Base-by-base conservation (phyloP, 2,113 vertebrate genomes). In the Hemiprocne comata region DNA sequence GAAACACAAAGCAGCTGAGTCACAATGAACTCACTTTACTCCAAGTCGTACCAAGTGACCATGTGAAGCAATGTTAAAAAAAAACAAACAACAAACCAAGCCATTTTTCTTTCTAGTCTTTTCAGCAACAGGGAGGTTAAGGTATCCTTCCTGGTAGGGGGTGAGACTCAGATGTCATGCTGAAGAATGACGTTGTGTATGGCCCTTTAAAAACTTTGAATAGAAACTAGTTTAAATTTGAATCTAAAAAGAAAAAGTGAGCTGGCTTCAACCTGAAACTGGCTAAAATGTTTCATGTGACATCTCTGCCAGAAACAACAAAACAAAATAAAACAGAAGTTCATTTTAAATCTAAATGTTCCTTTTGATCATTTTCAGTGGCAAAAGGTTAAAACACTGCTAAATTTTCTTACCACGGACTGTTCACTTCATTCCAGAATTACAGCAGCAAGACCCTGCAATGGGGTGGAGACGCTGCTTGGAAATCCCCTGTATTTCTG, bases 211-310 rank as follows among this genome's bases (percentile, higher is more conserved):
- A 78, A 95, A 61, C 66, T 78, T 75, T 70, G 77, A 93, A 87
- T 46, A 79, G 81, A 62, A 87, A 82, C 46, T 61, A 58, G 71
- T 70, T 92, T 88, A 90, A 93, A 92, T 95, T 93, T 93, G 25
- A 94, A 94, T 87, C 66, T 89, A 75, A 94, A 93, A 91, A 87
- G 81, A 75, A 89, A 72, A 89, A 95, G 62, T 82, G 54, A 95
- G 48, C 25, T 51, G 57, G 8, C 57, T 94, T 91, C 78, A 77
- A 79, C 73, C 62, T 81, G 46, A 50, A 76, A 33, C 16, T 11
- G 31, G n/a, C 51, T 62, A 77, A 87, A 89, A 89, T 16, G 16
- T 73, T 94, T 85, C 33, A 36, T n/a, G 46, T 7, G 75, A 48
- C 67, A 46, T 24, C 42, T 73, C 50, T 1, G 1, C 31, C n/a